A percentile compares a stretch with the other conserved stretches of the same genome.
These are phyloP conservation scores for Harmothoe impar DNA, from an alignment of 2,888 invertebrate genomes.

Conservation along the genomic window DNA sequence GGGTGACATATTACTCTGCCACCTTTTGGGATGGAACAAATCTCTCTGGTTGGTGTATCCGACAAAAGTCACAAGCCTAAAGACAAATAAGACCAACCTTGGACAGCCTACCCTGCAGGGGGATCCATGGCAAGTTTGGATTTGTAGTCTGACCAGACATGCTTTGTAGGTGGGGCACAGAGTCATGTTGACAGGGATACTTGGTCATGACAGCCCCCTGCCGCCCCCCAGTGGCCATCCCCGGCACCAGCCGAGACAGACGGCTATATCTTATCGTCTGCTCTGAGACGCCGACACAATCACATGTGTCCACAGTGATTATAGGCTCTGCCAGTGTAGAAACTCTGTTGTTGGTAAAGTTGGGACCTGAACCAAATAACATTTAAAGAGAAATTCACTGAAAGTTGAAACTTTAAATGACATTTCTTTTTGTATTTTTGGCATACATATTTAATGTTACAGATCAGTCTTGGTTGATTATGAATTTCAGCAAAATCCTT, in stretches of 20 bases:
- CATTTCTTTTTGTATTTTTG: too few species aligned
- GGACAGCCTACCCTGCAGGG: background rate
- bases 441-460: too few species aligned
- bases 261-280: constrained; percentile 6
- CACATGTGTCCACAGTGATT: background rate
- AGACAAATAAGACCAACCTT: background rate
- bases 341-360: background rate
- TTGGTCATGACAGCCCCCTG: constrained; percentile 6
- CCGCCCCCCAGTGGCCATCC: background rate
- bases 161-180: background rate
- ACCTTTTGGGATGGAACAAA: background rate
- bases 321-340: background rate
- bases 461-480: too few species aligned
- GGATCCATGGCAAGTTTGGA: background rate
- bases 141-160: background rate
- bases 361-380: background rate
- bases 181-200: constrained; percentile 20
- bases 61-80: background rate
- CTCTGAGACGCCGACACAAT: background rate
- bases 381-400: background rate
- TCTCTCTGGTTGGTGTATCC: constrained; percentile 3
- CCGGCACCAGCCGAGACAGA: constrained; percentile 16
- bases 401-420: too few species aligned
- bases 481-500: too few species aligned
- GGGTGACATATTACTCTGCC: background rate